Percentiles rank a stretch among this genome's conserved stretches.
Conservation (phyloP, 2,888 invertebrate species). For the Acheta domesticus region DNA sequence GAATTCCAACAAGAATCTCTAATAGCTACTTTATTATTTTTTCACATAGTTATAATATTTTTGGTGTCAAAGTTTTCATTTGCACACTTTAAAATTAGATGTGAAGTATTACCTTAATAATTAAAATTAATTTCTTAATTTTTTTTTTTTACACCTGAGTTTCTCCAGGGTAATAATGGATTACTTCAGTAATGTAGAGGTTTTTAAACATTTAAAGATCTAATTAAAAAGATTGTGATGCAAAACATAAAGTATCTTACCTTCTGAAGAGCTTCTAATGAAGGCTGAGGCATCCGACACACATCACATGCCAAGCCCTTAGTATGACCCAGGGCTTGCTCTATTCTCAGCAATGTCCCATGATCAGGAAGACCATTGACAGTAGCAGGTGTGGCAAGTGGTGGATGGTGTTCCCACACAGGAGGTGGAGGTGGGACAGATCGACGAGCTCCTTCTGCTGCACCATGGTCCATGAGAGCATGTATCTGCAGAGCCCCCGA, state of each 20-base stretch:
- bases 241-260: slow-evolving; percentile 29
- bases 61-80: no score
- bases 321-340: background rate
- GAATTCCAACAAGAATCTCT: no score
- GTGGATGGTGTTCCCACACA: background rate
- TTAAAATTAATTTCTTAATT: no score
- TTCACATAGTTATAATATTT: no score
- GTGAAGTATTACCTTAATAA: no score
- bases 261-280: slow-evolving; percentile 38
- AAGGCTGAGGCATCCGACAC: slow-evolving; percentile 38
- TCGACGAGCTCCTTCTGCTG: slow-evolving; percentile 21
- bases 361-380: background rate
- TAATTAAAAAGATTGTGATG: no score
- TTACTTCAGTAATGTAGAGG: no score
- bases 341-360: background rate
- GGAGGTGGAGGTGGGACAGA: background rate
- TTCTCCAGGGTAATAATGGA: no score
- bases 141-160: no score
- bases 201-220: no score
- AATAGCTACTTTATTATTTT: no score
- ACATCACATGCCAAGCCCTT: slow-evolving; percentile 37
- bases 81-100: no score
- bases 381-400: background rate
- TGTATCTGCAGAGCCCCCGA: slow-evolving; percentile 42
- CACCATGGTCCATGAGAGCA: slow-evolving; percentile 41